Evolutionary conservation across 1,140 invertebrate species (phyloP).

Genomic region (Calephelis virginiensis): DNA sequence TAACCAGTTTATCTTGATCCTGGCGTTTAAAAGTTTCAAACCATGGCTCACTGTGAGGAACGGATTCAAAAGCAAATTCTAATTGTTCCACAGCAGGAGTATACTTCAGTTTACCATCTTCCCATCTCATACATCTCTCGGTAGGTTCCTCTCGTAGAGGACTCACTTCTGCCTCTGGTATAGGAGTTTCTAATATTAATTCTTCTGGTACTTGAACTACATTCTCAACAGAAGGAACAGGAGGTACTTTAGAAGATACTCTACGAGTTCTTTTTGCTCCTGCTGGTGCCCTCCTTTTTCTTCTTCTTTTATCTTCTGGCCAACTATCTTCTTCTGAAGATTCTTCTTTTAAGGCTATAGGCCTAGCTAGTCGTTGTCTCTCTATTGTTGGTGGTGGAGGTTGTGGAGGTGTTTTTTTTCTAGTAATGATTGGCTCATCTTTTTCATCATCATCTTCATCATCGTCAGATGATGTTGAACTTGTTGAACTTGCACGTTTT

Average conservation of each 20-base stretch:
- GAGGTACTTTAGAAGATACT: conserved; percentile 30
- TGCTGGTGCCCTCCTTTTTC: conserved; percentile 44
- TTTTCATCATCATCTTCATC: conserved; percentile 74
- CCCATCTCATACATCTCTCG: conserved; percentile 65
- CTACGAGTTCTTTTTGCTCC: conserved; percentile 37
- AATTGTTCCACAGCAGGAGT: conserved; percentile 81
- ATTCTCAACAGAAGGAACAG: conserved; percentile 28
- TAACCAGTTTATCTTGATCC: conserved; percentile 82
- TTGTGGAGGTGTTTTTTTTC: conserved; percentile 39
- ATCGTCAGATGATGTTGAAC: conserved; percentile 74
- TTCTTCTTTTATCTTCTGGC: conserved; percentile 55
- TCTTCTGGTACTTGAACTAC: conserved; percentile 27
- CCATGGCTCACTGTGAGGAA: conserved; percentile 87
- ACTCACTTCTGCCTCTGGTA: conserved; percentile 39
- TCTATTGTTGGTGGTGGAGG: conserved; percentile 43
- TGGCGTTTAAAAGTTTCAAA: conserved; percentile 87
- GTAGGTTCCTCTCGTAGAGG: conserved; percentile 52
- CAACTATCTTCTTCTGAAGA: conserved; percentile 69
- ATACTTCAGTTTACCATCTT: conserved; percentile 73
- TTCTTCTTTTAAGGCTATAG: conserved; percentile 62
- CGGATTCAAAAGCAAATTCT: conserved; percentile 86
- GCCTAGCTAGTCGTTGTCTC: conserved; percentile 56
- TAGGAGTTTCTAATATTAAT: conserved; percentile 20
- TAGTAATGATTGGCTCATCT: conserved; percentile 66
- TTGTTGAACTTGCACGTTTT: conserved; percentile 80